phyloP scores from a whole-genome alignment of 2,888 invertebrate genomes.

The Rapana venosa region DNA sequence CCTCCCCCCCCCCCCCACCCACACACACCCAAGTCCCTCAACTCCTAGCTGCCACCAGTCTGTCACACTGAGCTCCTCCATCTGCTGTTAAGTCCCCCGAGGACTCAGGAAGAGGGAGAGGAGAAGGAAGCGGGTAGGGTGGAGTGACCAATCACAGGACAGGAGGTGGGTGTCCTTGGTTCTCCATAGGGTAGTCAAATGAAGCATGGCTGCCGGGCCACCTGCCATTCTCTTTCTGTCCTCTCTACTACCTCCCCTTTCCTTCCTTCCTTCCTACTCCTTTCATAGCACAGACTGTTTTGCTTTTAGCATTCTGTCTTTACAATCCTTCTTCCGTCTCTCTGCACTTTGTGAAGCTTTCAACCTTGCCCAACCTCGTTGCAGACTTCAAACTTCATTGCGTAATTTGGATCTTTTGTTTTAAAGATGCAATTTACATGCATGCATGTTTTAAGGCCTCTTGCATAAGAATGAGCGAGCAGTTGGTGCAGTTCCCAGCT shows the following conservation, averaged over 20 bases:
- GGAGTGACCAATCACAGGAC: neutral
- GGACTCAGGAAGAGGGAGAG: neutral
- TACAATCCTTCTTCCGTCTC: too few species aligned
- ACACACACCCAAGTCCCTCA: neutral
- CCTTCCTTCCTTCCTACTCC: neutral
- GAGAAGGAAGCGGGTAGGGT: neutral
- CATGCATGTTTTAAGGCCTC: too few species aligned
- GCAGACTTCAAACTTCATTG: too few species aligned
- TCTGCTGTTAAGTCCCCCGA: neutral
- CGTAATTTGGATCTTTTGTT: too few species aligned
- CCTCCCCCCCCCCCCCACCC: neutral
- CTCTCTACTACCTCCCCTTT: too few species aligned
- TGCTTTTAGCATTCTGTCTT: too few species aligned
- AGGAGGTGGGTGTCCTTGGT: neutral
- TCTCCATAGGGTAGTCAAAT: neutral
- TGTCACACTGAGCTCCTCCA: neutral
- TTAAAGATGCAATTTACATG: too few species aligned
- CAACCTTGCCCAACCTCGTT: too few species aligned
- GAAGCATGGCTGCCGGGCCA: neutral
- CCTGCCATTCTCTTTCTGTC: neutral
- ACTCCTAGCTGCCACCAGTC: neutral
- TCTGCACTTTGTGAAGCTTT: too few species aligned
- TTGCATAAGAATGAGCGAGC: too few species aligned
- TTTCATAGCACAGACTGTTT: neutral
- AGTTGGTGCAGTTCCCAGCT: too few species aligned